Evolutionary conservation across 2,888 invertebrate species (phyloP).

Genomic region (Drosophila robusta): DNA sequence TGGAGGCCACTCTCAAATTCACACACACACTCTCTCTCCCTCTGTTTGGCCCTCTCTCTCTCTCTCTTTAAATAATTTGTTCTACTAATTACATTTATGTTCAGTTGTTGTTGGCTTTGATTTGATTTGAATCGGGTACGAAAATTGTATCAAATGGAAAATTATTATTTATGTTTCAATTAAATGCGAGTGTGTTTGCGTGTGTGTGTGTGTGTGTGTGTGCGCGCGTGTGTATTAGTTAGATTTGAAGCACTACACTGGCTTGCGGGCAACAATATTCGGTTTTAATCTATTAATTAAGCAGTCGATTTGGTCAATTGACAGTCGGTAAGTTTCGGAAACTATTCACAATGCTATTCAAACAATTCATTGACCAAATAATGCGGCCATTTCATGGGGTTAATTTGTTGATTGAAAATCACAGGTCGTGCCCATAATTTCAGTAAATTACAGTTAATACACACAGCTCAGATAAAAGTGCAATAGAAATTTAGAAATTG

Average conservation of each 20-base stretch:
- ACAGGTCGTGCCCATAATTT: conserved; percentile 52
- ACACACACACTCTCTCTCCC: not conserved
- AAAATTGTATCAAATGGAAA: conserved; percentile 46
- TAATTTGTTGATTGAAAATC: conserved; percentile 72
- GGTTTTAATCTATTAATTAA: conserved; percentile 78
- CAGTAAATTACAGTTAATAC: conserved; percentile 50
- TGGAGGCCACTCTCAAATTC: not conserved
- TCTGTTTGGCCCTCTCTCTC: not conserved
- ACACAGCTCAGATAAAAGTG: not conserved
- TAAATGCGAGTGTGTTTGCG: conserved; percentile 41
- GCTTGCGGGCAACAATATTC: conserved; percentile 54
- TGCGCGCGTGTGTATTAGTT: conserved; percentile 3
- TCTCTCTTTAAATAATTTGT: conserved; percentile 7
- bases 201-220: conserved; percentile 1
- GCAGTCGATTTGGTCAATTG: conserved; percentile 54
- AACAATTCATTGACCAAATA: conserved; percentile 65
- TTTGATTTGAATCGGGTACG: conserved; percentile 46
- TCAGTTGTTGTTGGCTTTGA: conserved; percentile 36
- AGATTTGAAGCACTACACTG: conserved; percentile 18
- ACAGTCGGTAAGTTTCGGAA: not conserved
- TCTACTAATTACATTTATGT: conserved; percentile 44
- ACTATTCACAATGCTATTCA: conserved; percentile 40
- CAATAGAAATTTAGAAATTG: conserved; percentile 7
- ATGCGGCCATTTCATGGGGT: conserved; percentile 57
- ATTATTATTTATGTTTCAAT: conserved; percentile 74